phyloP scores from a whole-genome alignment of 2,113 vertebrate species.

The Machaerirhynchus nigripectus region DNA sequence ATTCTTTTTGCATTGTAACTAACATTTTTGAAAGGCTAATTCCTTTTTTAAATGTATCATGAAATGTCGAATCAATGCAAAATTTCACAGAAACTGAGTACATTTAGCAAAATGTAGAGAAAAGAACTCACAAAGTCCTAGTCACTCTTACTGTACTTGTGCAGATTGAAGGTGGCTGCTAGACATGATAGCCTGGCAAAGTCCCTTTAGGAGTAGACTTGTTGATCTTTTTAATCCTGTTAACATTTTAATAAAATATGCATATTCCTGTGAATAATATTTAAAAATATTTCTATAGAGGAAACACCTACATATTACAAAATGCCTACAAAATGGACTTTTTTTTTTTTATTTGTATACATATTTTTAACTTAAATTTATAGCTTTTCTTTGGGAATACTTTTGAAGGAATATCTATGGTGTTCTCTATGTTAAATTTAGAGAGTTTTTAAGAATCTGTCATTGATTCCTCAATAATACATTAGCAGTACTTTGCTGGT shows the following conservation, averaged over 20 bases:
- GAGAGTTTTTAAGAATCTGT: neutral
- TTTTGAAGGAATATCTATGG: neutral
- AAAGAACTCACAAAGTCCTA: neutral
- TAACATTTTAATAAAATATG: rapidly evolving
- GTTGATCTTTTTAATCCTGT: neutral
- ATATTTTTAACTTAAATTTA: neutral
- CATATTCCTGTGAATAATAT: neutral
- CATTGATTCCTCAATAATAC: neutral
- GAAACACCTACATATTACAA: neutral
- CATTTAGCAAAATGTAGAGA: neutral
- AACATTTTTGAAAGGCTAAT: neutral
- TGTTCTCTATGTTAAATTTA: neutral
- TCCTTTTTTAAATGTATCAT: neutral
- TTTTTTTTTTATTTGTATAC: neutral
- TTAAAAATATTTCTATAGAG: neutral
- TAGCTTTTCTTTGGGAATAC: neutral
- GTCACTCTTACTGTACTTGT: neutral
- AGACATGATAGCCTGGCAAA: neutral
- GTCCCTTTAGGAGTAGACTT: neutral
- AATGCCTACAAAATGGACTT: neutral
- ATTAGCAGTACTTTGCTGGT: neutral
- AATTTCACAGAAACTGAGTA: neutral
- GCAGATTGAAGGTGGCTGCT: neutral
- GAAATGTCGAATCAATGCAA: neutral
- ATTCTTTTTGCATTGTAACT: neutral